These are phyloP conservation scores for Tenthredo livida DNA, from an alignment of 2,888 invertebrate species.

Conservation along the genomic window DNA sequence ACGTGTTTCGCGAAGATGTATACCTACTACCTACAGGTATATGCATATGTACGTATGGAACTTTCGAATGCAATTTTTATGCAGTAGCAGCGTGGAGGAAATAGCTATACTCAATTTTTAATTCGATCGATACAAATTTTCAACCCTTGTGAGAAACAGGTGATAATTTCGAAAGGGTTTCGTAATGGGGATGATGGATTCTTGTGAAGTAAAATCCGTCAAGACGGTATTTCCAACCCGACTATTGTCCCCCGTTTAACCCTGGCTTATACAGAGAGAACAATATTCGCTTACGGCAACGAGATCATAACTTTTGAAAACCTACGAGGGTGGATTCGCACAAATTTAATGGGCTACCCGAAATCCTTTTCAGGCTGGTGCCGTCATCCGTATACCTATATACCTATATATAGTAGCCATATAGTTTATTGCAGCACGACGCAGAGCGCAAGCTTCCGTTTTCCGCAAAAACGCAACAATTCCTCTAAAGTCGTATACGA, in stretches of 20 bases:
- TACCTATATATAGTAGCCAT: not conserved
- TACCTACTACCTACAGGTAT: no score
- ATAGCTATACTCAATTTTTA: not conserved
- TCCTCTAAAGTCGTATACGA: not conserved
- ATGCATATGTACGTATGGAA: not conserved
- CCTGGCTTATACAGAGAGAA: constrained; percentile 47
- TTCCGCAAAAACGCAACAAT: constrained; percentile 5
- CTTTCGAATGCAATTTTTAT: not conserved
- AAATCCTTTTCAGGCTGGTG: constrained; percentile 49
- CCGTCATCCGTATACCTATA: not conserved
- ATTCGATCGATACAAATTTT: not conserved
- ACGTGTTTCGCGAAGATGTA: not conserved
- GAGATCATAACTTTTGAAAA: constrained; percentile 50
- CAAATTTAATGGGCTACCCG: constrained; percentile 50
- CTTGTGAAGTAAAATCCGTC: not conserved
- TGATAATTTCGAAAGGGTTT: not conserved
- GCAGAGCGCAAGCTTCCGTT: constrained; percentile 21
- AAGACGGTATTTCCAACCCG: constrained; percentile 8
- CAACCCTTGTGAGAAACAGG: not conserved
- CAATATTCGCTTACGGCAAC: constrained; percentile 53
- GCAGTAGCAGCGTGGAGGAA: not conserved
- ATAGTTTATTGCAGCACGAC: constrained; percentile 37
- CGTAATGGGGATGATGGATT: not conserved
- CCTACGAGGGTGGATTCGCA: constrained; percentile 50
- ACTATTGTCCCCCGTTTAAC: constrained; percentile 32